Evolutionary conservation across 2,113 vertebrate species (phyloP).

Genomic region (Mystacornis crossleyi): DNA sequence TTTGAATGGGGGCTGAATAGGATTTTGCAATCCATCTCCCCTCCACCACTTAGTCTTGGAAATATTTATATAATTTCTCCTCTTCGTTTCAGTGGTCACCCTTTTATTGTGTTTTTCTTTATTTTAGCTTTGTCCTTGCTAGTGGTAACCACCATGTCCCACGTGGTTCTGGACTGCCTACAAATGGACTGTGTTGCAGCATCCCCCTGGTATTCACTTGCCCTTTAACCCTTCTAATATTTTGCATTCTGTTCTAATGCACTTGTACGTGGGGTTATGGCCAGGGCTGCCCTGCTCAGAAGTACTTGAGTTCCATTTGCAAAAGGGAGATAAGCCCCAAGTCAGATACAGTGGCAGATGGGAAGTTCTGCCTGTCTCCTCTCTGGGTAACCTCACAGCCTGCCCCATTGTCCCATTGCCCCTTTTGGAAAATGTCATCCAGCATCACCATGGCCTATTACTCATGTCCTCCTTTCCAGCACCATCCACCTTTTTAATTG

Average conservation of each 20-base stretch:
- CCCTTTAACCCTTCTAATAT: background rate
- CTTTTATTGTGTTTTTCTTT: background rate
- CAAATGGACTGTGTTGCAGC: background rate
- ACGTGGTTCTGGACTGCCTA: background rate
- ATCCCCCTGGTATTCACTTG: background rate
- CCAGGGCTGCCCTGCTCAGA: background rate
- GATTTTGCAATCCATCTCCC: background rate
- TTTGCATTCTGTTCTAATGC: background rate
- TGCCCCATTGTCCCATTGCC: accelerated
- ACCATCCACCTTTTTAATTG: background rate
- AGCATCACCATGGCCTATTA: background rate
- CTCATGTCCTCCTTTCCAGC: background rate
- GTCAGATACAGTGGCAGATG: background rate
- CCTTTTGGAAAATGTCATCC: background rate
- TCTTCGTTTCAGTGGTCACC: background rate
- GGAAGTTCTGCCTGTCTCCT: background rate
- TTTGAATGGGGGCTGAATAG: background rate
- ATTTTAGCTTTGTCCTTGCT: background rate
- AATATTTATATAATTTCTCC: background rate
- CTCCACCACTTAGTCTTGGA: background rate
- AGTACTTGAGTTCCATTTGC: background rate
- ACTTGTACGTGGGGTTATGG: background rate
- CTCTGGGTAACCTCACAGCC: background rate
- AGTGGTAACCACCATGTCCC: background rate
- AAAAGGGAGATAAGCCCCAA: background rate